Evolutionary conservation across 2,888 invertebrate genomes (phyloP).

Genomic region (Torymus texanus): DNA sequence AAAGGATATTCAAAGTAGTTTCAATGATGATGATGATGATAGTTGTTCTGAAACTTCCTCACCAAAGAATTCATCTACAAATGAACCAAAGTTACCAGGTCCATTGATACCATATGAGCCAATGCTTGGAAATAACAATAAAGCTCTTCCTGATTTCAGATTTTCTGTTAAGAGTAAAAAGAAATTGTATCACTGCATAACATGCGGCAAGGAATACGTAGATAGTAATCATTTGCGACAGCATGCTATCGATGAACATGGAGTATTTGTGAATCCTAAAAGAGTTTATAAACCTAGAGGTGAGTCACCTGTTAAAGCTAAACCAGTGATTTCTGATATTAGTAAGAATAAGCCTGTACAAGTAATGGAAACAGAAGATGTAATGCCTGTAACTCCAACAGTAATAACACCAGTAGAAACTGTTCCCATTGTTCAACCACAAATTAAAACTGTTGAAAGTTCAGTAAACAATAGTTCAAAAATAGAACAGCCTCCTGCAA

Average conservation of each 20-base stretch:
- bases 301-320: conserved; percentile 11
- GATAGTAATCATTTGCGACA: conserved; percentile 59
- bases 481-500: conserved; percentile 17
- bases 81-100: conserved; percentile 31
- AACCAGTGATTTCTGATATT: conserved; percentile 2
- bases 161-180: conserved; percentile 65
- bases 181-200: conserved; percentile 65
- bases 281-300: conserved; percentile 40
- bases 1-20: conserved; percentile 58
- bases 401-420: conserved; percentile 15
- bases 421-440: not conserved
- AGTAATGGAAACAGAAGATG: conserved; percentile 23
- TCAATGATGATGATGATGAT: conserved; percentile 42
- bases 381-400: not conserved
- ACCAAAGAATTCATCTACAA: conserved; percentile 41
- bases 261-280: conserved; percentile 57
- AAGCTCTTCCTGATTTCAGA: conserved; percentile 65
- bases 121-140: conserved; percentile 62
- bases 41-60: conserved; percentile 34
- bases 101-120: conserved; percentile 62
- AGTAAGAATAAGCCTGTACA: conserved; percentile 19
- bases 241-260: conserved; percentile 66
- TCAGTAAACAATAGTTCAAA: conserved; percentile 9
- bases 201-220: conserved; percentile 66
- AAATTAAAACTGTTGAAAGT: conserved; percentile 5